Percentiles rank a stretch among this genome's conserved stretches.
Conservation (phyloP, 2,113 vertebrate species). For the Phalacrocorax aristotelis region DNA sequence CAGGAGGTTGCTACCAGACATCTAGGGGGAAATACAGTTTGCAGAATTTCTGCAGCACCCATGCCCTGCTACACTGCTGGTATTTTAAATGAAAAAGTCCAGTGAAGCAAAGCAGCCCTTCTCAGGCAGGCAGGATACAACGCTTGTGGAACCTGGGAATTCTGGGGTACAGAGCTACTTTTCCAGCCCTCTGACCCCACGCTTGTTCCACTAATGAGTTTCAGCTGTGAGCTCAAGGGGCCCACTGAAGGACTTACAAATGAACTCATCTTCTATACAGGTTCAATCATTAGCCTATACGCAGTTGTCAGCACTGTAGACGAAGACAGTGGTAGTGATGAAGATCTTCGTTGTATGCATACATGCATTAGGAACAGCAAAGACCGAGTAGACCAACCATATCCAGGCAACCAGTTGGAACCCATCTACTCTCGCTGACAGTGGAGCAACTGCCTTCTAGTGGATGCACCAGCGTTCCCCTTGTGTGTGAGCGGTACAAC, state of each 20-base stretch:
- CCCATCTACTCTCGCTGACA: not conserved
- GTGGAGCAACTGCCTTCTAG: not conserved
- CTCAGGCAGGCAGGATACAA: not conserved
- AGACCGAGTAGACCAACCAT: not conserved
- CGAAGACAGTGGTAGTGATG: not conserved
- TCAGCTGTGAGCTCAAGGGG: not conserved
- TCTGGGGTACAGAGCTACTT: not conserved
- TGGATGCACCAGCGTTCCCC: not conserved
- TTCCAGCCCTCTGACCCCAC: not conserved
- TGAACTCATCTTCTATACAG: too few relatives aligned
- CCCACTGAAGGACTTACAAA: not conserved
- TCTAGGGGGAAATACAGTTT: not conserved
- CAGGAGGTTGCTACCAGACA: not conserved
- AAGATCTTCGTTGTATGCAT: not conserved
- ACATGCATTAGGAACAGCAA: not conserved
- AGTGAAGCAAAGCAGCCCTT: not conserved
- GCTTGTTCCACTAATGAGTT: not conserved
- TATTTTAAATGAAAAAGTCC: not conserved
- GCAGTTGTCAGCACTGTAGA: not conserved
- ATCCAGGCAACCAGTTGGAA: not conserved
- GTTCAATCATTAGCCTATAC: too few relatives aligned
- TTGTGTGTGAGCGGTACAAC: fast-evolving
- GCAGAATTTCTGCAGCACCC: not conserved
- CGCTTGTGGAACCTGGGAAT: not conserved
- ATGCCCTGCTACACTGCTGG: not conserved